Evolutionary conservation across 2,888 invertebrate genomes (phyloP).

Genomic region (Tolmerus cingulatus): DNA sequence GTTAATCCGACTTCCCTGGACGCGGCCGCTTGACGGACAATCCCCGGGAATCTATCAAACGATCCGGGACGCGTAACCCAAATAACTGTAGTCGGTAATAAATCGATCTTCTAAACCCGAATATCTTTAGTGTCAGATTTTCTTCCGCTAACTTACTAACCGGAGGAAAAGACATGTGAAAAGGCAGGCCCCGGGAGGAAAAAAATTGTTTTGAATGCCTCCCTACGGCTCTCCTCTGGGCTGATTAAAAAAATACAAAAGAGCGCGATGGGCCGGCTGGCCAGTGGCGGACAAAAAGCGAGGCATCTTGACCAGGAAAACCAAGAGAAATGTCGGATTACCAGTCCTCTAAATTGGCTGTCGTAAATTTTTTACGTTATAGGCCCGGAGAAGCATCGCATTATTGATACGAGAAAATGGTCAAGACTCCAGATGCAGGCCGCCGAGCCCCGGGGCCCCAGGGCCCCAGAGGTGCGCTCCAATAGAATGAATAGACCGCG

Average conservation of each 20-base stretch:
- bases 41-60: neutral
- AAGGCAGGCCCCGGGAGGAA: neutral
- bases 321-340: slow-evolving; percentile 44
- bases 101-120: slow-evolving; percentile 36
- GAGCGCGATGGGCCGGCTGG: neutral
- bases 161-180: neutral
- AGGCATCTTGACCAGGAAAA: slow-evolving; percentile 29
- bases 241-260: slow-evolving; percentile 4
- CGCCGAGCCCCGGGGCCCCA: neutral
- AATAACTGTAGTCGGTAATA: slow-evolving; percentile 38
- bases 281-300: slow-evolving; percentile 11
- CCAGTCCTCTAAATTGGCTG: slow-evolving; percentile 44
- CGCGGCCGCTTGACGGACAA: slow-evolving; percentile 2
- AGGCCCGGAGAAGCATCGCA: neutral
- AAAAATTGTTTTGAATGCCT: slow-evolving; percentile 22
- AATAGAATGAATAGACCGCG: slow-evolving; percentile 1
- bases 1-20: neutral
- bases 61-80: slow-evolving; percentile 7
- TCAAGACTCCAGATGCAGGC: neutral
- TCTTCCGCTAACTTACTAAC: slow-evolving; percentile 22
- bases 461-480: neutral
- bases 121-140: slow-evolving; percentile 32
- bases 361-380: slow-evolving; percentile 43
- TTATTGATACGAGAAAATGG: slow-evolving; percentile 5
- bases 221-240: neutral